Evolutionary conservation across 64 coral and sea anemone species (phyloP).

Genomic region (Hydrozoanthus tunicans): DNA sequence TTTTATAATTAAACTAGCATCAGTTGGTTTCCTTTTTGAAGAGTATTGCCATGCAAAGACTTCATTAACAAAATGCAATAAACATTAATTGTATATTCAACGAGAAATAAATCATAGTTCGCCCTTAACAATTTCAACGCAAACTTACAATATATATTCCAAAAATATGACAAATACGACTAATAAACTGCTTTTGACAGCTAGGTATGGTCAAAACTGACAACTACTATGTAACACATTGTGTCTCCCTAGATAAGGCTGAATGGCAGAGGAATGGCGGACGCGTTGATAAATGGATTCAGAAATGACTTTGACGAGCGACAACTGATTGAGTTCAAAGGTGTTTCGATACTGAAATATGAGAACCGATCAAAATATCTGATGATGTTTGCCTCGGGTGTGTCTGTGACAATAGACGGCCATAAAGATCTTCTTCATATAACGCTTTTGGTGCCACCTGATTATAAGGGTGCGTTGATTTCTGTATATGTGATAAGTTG

Average conservation of each 20-base stretch:
- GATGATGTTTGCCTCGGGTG: conserved; percentile 11
- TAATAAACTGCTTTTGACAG: too few relatives aligned
- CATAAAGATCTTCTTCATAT: conserved; percentile 26
- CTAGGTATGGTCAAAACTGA: too few relatives aligned
- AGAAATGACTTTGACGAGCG: conserved; percentile 2
- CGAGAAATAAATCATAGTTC: too few relatives aligned
- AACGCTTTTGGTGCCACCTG: not conserved
- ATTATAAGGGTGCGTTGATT: conserved; percentile 19
- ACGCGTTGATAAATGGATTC: conserved; percentile 7
- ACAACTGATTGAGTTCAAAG: not conserved
- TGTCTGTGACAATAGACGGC: conserved; percentile 29
- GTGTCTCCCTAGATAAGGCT: conserved; percentile 1
- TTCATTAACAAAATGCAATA: too few relatives aligned
- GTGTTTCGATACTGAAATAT: conserved; percentile 35
- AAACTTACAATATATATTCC: too few relatives aligned
- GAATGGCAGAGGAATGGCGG: conserved; percentile 29
- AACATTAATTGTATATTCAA: too few relatives aligned
- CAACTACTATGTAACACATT: too few relatives aligned
- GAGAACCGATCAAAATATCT: conserved; percentile 24
- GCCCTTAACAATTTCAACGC: too few relatives aligned
- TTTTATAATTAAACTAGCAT: too few relatives aligned
- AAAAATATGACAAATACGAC: too few relatives aligned
- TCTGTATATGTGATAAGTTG: not conserved
- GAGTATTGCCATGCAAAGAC: too few relatives aligned
- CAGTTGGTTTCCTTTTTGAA: too few relatives aligned